phyloP scores from a whole-genome alignment of 2,888 invertebrate species.

The Eledona agricola region DNA sequence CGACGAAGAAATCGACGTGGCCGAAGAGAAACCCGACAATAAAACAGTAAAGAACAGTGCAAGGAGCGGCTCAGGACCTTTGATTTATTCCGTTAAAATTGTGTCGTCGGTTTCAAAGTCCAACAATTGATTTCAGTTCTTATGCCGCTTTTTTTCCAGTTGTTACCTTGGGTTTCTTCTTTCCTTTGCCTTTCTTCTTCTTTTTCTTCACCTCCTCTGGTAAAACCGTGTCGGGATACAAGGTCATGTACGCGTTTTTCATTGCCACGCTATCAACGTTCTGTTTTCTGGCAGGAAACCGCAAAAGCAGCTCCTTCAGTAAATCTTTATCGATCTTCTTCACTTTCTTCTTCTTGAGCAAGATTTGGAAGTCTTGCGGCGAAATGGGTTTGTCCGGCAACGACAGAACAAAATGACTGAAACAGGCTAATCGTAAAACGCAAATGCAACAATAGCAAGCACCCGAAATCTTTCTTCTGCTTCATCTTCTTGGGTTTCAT shows the following conservation, averaged over 20 bases:
- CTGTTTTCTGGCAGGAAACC: conserved; percentile 56
- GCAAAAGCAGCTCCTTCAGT: conserved; percentile 54
- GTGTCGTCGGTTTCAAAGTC: conserved; percentile 20
- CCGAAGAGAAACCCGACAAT: conserved; percentile 8
- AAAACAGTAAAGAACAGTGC: conserved; percentile 28
- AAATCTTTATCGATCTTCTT: conserved; percentile 56
- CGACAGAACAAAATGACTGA: conserved; percentile 60
- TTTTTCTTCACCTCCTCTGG: conserved; percentile 44
- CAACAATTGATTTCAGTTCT: conserved; percentile 2
- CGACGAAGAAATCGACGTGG: conserved; percentile 31
- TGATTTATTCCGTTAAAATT: conserved; percentile 32
- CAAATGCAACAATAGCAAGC: conserved; percentile 13
- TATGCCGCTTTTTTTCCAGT: conserved; percentile 11
- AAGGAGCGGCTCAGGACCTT: conserved; percentile 13
- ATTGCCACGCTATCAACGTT: conserved; percentile 58
- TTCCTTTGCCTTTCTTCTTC: conserved; percentile 21
- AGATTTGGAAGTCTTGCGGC: conserved; percentile 53
- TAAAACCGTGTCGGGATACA: conserved; percentile 61
- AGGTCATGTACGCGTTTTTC: conserved; percentile 58
- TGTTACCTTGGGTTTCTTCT: conserved; percentile 6
- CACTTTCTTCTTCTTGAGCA: conserved; percentile 55
- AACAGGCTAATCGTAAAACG: conserved; percentile 23
- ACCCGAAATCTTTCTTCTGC: conserved; percentile 62
- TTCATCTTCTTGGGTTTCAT: conserved; percentile 62
- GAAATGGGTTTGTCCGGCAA: conserved; percentile 54